Evolutionary conservation across 2,888 invertebrate species (phyloP).

Genomic region (Perdita meconis): DNA sequence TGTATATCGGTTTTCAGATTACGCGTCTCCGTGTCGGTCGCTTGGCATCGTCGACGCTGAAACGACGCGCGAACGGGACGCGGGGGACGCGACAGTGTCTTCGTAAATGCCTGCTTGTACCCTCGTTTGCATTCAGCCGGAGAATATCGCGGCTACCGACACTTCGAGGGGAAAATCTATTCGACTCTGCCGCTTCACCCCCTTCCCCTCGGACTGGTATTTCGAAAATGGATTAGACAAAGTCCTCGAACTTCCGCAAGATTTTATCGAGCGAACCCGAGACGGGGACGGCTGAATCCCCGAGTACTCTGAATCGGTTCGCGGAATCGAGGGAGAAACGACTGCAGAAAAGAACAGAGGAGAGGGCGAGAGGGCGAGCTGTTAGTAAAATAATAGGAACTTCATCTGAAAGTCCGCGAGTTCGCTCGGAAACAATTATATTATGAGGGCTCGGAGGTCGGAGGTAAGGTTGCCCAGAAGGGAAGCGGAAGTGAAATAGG

Average conservation of each 20-base stretch:
- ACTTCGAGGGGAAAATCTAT: neutral
- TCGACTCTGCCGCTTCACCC: too few relatives aligned
- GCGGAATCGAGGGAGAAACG: constrained; percentile 6
- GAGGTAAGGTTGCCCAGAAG: constrained; percentile 36
- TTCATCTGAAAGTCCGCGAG: constrained; percentile 70
- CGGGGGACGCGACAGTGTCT: too few relatives aligned
- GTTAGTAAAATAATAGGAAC: constrained; percentile 74
- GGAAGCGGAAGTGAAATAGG: constrained; percentile 31
- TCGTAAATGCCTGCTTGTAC: too few relatives aligned
- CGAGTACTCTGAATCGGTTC: constrained; percentile 21
- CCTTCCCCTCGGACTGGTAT: neutral
- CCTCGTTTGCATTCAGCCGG: too few relatives aligned
- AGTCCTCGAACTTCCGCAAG: constrained; percentile 46
- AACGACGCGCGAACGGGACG: too few relatives aligned
- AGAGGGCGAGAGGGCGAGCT: constrained; percentile 30
- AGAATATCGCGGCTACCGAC: neutral
- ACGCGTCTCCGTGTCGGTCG: too few relatives aligned
- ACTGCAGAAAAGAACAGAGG: neutral
- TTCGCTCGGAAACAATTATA: constrained; percentile 75
- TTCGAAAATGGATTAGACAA: constrained; percentile 51
- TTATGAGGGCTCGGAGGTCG: constrained; percentile 34
- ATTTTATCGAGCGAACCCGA: constrained; percentile 58
- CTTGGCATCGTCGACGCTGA: too few relatives aligned
- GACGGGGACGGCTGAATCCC: constrained; percentile 9
- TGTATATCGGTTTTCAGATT: neutral